These are phyloP conservation scores for Sisor rabdophorus DNA, from an alignment of 2,113 vertebrate genomes.

Conservation along the genomic window DNA sequence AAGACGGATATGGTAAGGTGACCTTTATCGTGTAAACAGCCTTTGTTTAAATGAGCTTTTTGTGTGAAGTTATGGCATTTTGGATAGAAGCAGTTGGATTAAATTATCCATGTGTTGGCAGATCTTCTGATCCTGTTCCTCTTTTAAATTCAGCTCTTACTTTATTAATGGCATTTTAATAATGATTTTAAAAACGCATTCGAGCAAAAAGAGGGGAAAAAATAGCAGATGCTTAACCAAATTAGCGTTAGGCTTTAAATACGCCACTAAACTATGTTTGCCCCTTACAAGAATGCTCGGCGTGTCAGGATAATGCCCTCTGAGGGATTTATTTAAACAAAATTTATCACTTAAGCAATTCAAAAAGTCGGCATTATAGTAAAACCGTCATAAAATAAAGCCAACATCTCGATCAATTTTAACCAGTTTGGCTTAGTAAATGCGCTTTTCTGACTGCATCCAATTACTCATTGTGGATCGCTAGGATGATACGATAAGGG, in stretches of 20 bases:
- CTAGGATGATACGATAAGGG: not conserved
- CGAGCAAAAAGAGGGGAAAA: not conserved
- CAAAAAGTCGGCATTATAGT: not conserved
- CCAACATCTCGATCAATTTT: not conserved
- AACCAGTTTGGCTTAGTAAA: not conserved
- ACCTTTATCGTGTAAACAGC: not conserved
- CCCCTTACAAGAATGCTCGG: not conserved
- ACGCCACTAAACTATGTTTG: not conserved
- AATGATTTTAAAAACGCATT: not conserved
- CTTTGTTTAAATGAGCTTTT: too few relatives aligned
- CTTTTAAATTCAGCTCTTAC: not conserved
- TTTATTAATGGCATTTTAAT: not conserved
- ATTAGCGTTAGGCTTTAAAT: not conserved
- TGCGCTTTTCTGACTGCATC: not conserved
- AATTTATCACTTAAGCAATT: conserved; percentile 5
- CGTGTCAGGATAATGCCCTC: not conserved
- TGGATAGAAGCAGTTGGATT: too few relatives aligned
- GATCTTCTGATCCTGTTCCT: too few relatives aligned
- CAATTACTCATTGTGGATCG: conserved; percentile 4
- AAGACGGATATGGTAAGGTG: not conserved
- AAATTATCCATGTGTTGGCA: not conserved
- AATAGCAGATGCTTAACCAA: not conserved
- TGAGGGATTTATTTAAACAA: not conserved
- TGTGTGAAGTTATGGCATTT: too few relatives aligned
- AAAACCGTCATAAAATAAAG: not conserved